phyloP scores from a whole-genome alignment of 1,140 invertebrate species.

The Bombus cullumanus region DNA sequence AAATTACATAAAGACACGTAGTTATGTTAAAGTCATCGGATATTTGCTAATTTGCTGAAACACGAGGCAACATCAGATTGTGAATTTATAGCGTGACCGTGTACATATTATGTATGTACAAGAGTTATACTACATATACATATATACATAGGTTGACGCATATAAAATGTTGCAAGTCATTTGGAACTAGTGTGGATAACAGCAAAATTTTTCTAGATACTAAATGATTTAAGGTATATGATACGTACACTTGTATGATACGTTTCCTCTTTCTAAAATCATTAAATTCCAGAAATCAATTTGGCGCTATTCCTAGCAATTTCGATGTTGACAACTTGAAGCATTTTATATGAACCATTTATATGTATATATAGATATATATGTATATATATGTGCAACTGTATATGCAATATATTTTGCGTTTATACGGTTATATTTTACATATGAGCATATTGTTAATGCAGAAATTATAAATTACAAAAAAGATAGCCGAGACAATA shows the following conservation, averaged over 20 bases:
- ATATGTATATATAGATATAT: slow-evolving; percentile 6
- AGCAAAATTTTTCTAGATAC: not conserved
- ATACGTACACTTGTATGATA: not conserved
- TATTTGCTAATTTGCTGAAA: slow-evolving; percentile 34
- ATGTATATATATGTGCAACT: slow-evolving; percentile 71
- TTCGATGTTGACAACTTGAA: not conserved
- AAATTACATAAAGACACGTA: slow-evolving; percentile 33
- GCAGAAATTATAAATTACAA: slow-evolving; percentile 60
- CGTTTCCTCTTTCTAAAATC: not conserved
- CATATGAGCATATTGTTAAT: slow-evolving; percentile 64
- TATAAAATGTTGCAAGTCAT: slow-evolving; percentile 12
- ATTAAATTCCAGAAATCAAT: not conserved
- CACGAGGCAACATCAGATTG: slow-evolving; percentile 55
- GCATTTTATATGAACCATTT: not conserved
- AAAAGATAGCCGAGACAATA: slow-evolving; percentile 31
- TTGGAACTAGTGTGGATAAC: not conserved
- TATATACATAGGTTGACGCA: not conserved
- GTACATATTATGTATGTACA: slow-evolving; percentile 48
- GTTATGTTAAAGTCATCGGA: slow-evolving; percentile 15
- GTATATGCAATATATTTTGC: slow-evolving; percentile 76
- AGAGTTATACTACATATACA: slow-evolving; percentile 68
- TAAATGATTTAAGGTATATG: not conserved
- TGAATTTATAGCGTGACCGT: slow-evolving; percentile 55
- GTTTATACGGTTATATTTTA: slow-evolving; percentile 72
- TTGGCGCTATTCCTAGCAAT: not conserved